Conservation (phyloP, 2,113 vertebrate species). For the Sylvia atricapilla region DNA sequence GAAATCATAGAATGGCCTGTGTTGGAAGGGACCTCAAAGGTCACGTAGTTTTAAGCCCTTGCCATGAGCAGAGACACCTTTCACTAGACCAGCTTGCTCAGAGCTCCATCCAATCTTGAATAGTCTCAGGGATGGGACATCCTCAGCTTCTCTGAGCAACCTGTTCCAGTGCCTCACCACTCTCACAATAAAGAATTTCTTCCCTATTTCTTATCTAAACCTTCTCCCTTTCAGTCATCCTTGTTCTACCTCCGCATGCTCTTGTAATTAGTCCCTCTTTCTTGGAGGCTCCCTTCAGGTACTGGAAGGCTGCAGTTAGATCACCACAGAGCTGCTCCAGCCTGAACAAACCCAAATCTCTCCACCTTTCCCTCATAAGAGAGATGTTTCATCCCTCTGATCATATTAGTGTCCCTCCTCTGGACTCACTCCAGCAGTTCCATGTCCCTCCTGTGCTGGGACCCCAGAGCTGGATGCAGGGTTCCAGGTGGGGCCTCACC, state of each 20-base stretch:
- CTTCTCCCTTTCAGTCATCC: background rate
- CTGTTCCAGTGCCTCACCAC: background rate
- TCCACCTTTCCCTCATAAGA: fast-evolving
- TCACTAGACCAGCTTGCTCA: background rate
- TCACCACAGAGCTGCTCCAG: background rate
- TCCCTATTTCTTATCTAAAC: background rate
- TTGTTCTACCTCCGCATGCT: background rate
- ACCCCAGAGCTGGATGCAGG: background rate
- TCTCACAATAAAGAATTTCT: background rate
- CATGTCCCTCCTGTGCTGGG: background rate
- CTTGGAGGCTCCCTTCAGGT: background rate
- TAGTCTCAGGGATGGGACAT: too few relatives aligned
- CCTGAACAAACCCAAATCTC: background rate
- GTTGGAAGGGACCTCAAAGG: background rate
- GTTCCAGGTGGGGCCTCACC: background rate
- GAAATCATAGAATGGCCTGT: background rate
- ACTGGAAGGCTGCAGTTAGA: background rate
- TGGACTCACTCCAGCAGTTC: background rate
- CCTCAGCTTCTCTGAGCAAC: background rate
- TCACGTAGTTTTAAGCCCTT: background rate
- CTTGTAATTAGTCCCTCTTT: background rate
- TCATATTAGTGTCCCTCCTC: background rate
- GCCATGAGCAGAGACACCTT: background rate
- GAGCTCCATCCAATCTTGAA: background rate
- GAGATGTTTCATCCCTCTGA: background rate